Conservation (phyloP, 2,797 vertebrate species). For the Hyperoplus lanceolatus region DNA sequence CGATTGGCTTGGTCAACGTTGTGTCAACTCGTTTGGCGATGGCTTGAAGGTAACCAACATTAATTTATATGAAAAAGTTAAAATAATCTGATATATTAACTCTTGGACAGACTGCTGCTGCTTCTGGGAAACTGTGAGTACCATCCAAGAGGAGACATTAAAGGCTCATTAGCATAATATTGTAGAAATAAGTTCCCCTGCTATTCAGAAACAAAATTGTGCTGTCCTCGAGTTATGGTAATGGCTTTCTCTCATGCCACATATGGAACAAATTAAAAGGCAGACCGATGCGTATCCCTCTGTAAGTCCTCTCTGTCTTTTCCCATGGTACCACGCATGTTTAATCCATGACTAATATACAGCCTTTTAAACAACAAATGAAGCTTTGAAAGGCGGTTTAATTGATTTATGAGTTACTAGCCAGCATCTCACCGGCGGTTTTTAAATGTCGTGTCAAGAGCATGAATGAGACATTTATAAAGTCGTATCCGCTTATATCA, state of each 20-base stretch:
- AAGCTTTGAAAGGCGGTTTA: slow-evolving; percentile 45
- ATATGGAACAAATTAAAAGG: slow-evolving; percentile 73
- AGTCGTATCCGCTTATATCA: slow-evolving; percentile 29
- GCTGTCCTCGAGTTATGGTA: slow-evolving; percentile 43
- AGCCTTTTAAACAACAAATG: slow-evolving; percentile 54
- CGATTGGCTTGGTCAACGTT: too few species aligned
- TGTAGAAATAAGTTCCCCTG: slow-evolving; percentile 44
- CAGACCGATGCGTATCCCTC: slow-evolving; percentile 49
- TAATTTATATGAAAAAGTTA: slow-evolving; percentile 9
- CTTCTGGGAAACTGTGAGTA: slow-evolving; percentile 27
- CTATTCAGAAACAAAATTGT: slow-evolving; percentile 37
- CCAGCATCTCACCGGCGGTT: slow-evolving; percentile 28
- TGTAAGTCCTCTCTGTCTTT: slow-evolving; percentile 59
- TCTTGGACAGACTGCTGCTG: slow-evolving; percentile 18
- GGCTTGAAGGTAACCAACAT: too few species aligned
- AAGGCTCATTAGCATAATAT: slow-evolving; percentile 66
- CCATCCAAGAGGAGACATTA: slow-evolving; percentile 55
- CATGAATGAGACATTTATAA: slow-evolving; percentile 44
- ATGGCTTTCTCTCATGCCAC: slow-evolving; percentile 66
- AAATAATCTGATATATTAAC: slow-evolving; percentile 41
- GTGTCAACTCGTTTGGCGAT: too few species aligned
- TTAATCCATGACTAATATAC: slow-evolving; percentile 66
- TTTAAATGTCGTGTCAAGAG: slow-evolving; percentile 44
- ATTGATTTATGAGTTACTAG: slow-evolving; percentile 27
- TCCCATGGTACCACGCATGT: slow-evolving; percentile 61